A percentile compares a stretch with the other conserved stretches of the same genome.
Evolutionary conservation across 2,888 invertebrate genomes (phyloP).

Genomic region (Xanthia icteritia): DNA sequence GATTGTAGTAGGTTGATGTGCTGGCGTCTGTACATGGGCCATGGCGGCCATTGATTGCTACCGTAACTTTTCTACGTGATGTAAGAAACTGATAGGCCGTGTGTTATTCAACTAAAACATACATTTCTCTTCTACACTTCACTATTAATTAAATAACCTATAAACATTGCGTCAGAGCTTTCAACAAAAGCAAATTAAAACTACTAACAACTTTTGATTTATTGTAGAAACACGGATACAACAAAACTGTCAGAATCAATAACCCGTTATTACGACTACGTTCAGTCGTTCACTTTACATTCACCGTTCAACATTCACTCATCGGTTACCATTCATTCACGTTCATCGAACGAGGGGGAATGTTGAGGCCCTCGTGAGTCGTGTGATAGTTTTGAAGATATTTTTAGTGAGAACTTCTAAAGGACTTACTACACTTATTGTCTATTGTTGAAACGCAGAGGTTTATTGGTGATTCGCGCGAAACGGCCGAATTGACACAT

Average conservation of each 20-base stretch:
- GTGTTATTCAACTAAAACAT: conserved; percentile 1
- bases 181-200: conserved; percentile 39
- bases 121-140: not conserved
- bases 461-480: too few species aligned
- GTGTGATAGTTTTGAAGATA: conserved; percentile 5
- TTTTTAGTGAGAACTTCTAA: not conserved
- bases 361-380: conserved; percentile 3
- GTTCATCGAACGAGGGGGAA: conserved; percentile 5
- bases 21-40: too few species aligned
- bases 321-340: conserved; percentile 26
- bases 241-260: conserved; percentile 32
- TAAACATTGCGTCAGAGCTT: conserved; percentile 2
- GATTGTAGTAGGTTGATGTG: too few species aligned
- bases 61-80: conserved; percentile 13
- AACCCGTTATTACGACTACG: conserved; percentile 22
- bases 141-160: conserved; percentile 2
- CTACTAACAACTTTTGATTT: conserved; percentile 36
- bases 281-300: conserved; percentile 37
- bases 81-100: not conserved
- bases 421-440: not conserved
- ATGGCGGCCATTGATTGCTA: too few species aligned
- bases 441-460: not conserved
- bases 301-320: conserved; percentile 32
- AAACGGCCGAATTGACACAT: too few species aligned
- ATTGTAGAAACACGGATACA: conserved; percentile 25